Percentiles rank a stretch among this genome's conserved stretches.
Conservation (phyloP, 2,113 vertebrate genomes). For the Coracopsis vasa region DNA sequence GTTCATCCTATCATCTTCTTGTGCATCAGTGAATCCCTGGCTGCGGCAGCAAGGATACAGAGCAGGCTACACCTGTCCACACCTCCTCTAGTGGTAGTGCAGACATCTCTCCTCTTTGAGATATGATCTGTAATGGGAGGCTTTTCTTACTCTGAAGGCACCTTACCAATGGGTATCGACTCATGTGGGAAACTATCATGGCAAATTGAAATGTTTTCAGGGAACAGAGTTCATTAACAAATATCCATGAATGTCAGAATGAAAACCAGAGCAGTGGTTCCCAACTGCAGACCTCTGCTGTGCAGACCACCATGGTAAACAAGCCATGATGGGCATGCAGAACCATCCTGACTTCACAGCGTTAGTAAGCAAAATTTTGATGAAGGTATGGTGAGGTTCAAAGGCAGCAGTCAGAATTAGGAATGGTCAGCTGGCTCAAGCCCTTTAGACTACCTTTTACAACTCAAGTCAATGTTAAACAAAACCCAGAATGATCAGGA, state of each 20-base stretch:
- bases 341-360: not conserved
- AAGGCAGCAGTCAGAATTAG: not conserved
- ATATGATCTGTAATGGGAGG: rapidly evolving
- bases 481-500: not conserved
- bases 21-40: not conserved
- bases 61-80: not conserved
- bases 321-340: not conserved
- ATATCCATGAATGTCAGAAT: rapidly evolving
- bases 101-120: not conserved
- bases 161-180: rapidly evolving
- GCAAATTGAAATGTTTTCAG: not conserved
- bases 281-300: not conserved
- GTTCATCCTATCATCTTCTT: not conserved
- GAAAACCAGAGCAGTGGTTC: not conserved
- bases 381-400: not conserved
- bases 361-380: not conserved
- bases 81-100: not conserved
- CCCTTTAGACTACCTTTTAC: not conserved
- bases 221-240: not conserved
- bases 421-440: rapidly evolving
- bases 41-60: not conserved
- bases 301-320: rapidly evolving
- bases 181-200: rapidly evolving
- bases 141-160: not conserved
- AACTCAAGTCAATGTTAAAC: not conserved